Percentiles rank a stretch among this genome's conserved stretches.
phyloP scores from a whole-genome alignment of 2,888 invertebrate species.

The Scelioninae gen. 2 region DNA sequence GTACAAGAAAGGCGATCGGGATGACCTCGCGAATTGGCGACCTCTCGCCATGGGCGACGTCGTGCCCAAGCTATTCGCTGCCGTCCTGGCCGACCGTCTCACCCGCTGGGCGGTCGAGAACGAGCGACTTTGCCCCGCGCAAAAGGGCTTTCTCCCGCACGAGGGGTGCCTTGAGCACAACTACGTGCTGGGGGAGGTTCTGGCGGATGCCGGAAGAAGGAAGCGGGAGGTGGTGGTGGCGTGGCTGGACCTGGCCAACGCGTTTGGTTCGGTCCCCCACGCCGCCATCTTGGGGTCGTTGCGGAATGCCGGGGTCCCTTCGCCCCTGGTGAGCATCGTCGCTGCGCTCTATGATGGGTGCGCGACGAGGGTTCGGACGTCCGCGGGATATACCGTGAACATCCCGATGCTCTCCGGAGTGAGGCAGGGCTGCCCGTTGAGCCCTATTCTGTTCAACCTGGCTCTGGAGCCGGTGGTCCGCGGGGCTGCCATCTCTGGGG shows the following conservation, averaged over 20 bases:
- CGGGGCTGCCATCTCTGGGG: no score
- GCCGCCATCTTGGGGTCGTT: conserved; percentile 61
- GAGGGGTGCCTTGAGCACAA: conserved; percentile 71
- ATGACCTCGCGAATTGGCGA: conserved; percentile 65
- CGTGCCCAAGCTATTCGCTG: conserved; percentile 49
- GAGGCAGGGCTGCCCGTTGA: no score
- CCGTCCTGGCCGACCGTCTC: conserved; percentile 28
- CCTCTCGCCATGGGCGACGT: conserved; percentile 65
- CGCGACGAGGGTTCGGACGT: background rate
- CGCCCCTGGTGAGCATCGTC: conserved; percentile 43
- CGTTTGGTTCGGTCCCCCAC: conserved; percentile 72
- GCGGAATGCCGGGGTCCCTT: conserved; percentile 38
- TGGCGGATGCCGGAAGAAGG: conserved; percentile 59
- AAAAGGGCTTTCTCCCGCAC: conserved; percentile 71
- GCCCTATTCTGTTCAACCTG: no score
- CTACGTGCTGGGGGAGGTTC: conserved; percentile 67
- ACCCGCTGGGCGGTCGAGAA: conserved; percentile 58
- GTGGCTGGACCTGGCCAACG: conserved; percentile 72
- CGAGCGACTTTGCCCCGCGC: conserved; percentile 63
- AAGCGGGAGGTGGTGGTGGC: conserved; percentile 63
- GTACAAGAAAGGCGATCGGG: conserved; percentile 47
- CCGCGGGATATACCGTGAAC: no score
- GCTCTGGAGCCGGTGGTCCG: no score
- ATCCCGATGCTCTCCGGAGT: no score
- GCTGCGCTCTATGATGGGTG: conserved; percentile 52